Base-by-base conservation (phyloP, 2,888 invertebrate genomes). In the Tenthredo distinguenda region DNA sequence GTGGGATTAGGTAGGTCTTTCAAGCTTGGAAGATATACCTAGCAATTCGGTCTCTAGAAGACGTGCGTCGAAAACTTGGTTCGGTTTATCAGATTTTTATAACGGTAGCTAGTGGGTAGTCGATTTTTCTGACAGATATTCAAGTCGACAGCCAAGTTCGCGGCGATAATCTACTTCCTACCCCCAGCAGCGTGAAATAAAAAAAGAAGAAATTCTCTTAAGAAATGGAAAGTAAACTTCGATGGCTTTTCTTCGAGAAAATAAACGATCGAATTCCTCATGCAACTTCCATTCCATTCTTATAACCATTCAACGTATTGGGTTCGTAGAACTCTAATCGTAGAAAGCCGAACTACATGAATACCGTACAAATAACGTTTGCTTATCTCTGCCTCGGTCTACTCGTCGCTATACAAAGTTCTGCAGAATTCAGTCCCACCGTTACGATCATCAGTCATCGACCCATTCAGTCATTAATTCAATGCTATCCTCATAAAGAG, bases 121-220 rank as follows among this genome's bases (percentile, higher is more conserved):
- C 74, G 21, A 43, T 21, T 34, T 68, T 68, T 34, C 68, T 68
- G 18, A 21, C 68, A 34, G 34, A 34, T 34, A 34, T 68, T 34
- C 18, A 34, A 34, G 31, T 68, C 18, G 68, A 68, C 68, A 68
- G 34, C 18, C 18, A 68, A 68, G 68, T 68, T 31, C 34, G 34
- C 34, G 68, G 68, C 10, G 68, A 68, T 68, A 68, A 68, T 68
- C 31, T 68, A 34, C 68, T 68, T 15, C 18, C 34, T 68, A 34
- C 1, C 68, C 18, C 18, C 34, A 34, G 34, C 34, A 34, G 34
- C 31, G 15, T 6, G 68, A 31, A 12, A 31, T 6, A 31, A 15
- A 2, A 65, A 68, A 15, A 68, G 0, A 34, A 31, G 10, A 68
- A 68, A 26, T 12, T 31, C 6, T 31, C 18, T 10, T 12, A 21